Evolutionary conservation across 64 coral and sea anemone species (phyloP), one percentile per base, ranked within the genome.

Genomic region (Pocillopora damicornis): DNA sequence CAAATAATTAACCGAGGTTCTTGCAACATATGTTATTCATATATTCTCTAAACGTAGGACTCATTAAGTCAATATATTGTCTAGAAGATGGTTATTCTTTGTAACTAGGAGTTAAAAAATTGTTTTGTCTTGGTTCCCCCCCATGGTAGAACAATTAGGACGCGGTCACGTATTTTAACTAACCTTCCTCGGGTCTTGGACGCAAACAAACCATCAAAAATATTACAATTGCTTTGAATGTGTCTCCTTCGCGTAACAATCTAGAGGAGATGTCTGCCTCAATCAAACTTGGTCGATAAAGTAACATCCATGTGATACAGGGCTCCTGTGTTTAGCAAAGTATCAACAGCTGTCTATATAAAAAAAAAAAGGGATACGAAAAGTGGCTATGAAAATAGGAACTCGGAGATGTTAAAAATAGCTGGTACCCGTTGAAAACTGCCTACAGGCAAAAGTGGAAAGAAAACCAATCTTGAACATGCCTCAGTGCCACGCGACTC

Each of bases 371-470:
- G 22, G 22, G 11, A 10, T 23, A 51, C 67, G 67, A 5, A 23
- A 11, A 71, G 67, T 71, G 67, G 20, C 67, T 71, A 71, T 71
- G 67, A 71, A 71, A 71, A 23, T 71, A 11, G 22, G 67, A 23
- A 26, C 67, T 71, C 67, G 5, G 67, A 11, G 67, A 71, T 71
- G 67, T 71, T 71, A 71, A 71, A 71, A 23, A 25, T 71, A 71
- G 67, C 67, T 71, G 67, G 67, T 71, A 71, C 67, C 67, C 8
- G 67, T 23, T 6, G 0, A 3, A 5, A 71, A 23, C 67, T 71
- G 67, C 67, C 67, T 71, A n/a, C 20, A 71, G 67, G 67, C 67
- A 71, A 71, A 71, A 71, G 67, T 71, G 18, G 18, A 71, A 71
- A 71, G 17, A 16, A 20, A 30, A 23, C 67, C 67, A 11, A 9